Evolutionary conservation across 2,888 invertebrate genomes (phyloP), one percentile per base, ranked within the genome.

Genomic region (Teinopalpus imperialis): DNA sequence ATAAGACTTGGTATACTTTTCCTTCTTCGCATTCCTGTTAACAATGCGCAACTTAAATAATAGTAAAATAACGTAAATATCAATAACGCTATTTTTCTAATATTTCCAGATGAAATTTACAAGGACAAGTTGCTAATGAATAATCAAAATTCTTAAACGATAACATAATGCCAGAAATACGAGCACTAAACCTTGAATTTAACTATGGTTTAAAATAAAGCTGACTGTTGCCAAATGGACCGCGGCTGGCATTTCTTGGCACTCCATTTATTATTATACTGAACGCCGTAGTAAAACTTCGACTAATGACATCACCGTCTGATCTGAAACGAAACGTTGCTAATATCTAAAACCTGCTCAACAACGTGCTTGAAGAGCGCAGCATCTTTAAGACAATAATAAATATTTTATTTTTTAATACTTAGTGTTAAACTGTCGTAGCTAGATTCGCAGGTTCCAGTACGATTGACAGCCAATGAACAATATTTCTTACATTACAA

Each of bases 191-290:
- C 31, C 41, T 31, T 31, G 42, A 27, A 2, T 34, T 41, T 42
- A 42, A 34, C 42, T 34, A 18, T 20, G 26, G 42, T 42, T 42
- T 21, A 42, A 42, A 42, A 42, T 34, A 42, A 42, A 42, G n/a
- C 2, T 1, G 13, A 6, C 8, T 18, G 12, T 5, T 42, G 42
- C 32, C 34, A 42, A 34, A 26, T 34, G 32, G 7, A 34, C 13
- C 26, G 34, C 4, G 10, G 18, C 24, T 24, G 18, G 13, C 42
- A 42, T 41, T 31, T 32, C 34, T 34, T 26, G 34, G 20, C 34
- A 34, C 31, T 9, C 8, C 3, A 31, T 31, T 24, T 31, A 31
- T 18, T 18, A 4, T n/a, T 13, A 12, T 18, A 30, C 8, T 31
- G 13, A 24, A 31, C 31, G 18, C 4, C 8, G n/a, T 24, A 10